phyloP scores from a whole-genome alignment of 2,113 vertebrate species.

The Chloroceryle aenea region DNA sequence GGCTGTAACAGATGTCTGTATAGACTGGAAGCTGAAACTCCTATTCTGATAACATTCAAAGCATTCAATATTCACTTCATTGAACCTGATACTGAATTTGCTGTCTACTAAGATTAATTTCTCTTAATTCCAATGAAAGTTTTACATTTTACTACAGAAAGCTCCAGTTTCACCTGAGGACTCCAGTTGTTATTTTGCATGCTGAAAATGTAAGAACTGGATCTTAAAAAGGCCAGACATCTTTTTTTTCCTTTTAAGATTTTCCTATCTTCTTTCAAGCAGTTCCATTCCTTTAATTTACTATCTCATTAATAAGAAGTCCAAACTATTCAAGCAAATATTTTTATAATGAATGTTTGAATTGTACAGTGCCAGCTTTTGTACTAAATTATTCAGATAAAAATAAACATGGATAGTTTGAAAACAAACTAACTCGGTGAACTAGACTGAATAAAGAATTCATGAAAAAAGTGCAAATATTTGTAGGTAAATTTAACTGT shows the following conservation, averaged over 20 bases:
- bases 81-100: not conserved
- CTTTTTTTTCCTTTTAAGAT: not conserved
- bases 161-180: not conserved
- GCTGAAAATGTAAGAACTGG: not conserved
- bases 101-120: not conserved
- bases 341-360: not conserved
- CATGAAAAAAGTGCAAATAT: conserved; percentile 16
- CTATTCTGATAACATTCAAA: not conserved
- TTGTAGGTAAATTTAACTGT: not conserved
- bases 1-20: not conserved
- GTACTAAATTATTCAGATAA: conserved; percentile 20
- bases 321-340: conserved; percentile 2
- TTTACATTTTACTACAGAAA: not conserved
- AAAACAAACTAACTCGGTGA: not conserved
- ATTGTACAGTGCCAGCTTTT: not conserved
- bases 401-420: not conserved
- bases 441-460: not conserved
- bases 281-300: not conserved
- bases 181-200: not conserved
- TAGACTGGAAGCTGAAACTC: not conserved
- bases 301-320: not conserved
- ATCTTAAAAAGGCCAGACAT: not conserved
- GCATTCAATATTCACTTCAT: not conserved
- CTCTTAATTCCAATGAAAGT: not conserved
- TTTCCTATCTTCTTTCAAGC: not conserved